phyloP scores from a whole-genome alignment of 2,113 vertebrate genomes.

The Dromiciops gliroides region DNA sequence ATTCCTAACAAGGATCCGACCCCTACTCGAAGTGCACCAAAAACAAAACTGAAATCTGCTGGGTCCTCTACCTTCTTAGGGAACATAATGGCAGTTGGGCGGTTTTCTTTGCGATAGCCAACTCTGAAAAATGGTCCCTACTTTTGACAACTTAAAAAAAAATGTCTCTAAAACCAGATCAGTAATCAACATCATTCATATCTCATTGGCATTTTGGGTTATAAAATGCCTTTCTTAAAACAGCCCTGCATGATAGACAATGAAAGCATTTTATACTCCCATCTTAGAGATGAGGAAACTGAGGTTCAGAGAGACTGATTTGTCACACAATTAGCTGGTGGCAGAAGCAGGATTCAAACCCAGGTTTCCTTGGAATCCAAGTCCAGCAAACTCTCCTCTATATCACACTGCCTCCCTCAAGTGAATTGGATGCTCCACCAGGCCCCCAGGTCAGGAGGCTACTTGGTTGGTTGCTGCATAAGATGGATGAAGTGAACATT shows the following conservation, averaged over 20 bases:
- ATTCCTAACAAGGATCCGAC: conserved; percentile 63
- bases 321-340: background rate
- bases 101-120: conserved; percentile 22
- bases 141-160: conserved; percentile 51
- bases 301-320: background rate
- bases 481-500: background rate
- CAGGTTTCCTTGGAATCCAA: background rate
- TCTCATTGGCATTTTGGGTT: background rate
- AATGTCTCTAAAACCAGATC: conserved; percentile 13
- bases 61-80: conserved; percentile 43
- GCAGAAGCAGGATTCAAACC: background rate
- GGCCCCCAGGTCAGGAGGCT: background rate
- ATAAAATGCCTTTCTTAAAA: background rate
- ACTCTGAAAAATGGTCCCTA: conserved; percentile 32
- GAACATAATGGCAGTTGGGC: conserved; percentile 2
- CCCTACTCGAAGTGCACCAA: conserved; percentile 64
- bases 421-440: background rate
- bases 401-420: background rate
- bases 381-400: background rate
- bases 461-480: background rate
- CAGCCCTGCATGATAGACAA: background rate
- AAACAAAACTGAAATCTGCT: conserved; percentile 80
- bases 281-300: background rate
- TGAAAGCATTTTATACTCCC: background rate
- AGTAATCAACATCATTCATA: background rate